Evolutionary conservation across 2,113 vertebrate genomes (phyloP).

Genomic region (Calonectris borealis): DNA sequence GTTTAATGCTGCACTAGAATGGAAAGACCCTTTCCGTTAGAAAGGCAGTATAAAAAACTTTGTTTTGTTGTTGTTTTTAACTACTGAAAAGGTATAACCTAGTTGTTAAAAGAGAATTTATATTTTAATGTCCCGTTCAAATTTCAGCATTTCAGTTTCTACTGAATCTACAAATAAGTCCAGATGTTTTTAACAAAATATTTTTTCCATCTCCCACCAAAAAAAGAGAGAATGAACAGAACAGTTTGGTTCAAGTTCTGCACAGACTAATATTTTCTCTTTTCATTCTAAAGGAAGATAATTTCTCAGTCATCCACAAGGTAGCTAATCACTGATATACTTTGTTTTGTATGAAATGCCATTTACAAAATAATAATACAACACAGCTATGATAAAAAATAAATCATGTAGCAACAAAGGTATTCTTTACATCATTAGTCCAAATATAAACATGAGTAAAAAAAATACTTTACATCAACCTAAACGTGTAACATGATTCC

Average conservation of each 20-base stretch:
- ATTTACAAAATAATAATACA: background rate
- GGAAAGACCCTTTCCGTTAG: background rate
- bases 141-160: background rate
- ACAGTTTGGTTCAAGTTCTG: background rate
- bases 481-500: background rate
- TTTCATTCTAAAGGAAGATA: background rate
- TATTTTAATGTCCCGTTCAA: background rate
- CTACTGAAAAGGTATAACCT: background rate
- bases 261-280: background rate
- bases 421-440: background rate
- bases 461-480: background rate
- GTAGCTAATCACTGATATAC: background rate
- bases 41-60: background rate
- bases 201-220: background rate
- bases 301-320: background rate
- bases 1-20: background rate
- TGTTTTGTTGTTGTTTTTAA: background rate
- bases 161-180: background rate
- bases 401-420: background rate
- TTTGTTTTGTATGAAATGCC: background rate
- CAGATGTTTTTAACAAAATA: background rate
- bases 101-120: background rate
- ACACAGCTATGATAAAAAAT: background rate
- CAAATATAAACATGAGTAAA: background rate
- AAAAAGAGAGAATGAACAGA: background rate